Evolutionary conservation across 2,888 invertebrate species (phyloP), one percentile per base, ranked within the genome.

Genomic region (Notodonta dromedarius): DNA sequence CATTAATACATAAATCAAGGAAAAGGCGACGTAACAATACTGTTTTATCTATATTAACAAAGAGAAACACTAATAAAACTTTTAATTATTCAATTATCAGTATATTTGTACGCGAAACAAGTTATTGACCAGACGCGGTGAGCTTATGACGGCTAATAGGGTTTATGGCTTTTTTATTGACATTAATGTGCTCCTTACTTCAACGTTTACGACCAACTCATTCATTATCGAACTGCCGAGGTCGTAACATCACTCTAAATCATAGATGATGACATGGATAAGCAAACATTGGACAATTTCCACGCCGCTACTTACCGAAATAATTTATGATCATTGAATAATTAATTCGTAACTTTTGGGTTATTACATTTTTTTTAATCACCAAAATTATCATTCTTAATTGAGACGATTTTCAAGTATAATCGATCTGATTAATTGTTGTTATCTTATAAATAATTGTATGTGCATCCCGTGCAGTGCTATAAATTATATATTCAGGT

Each of bases 121-220:
- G 87, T 87, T 89, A 88, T 88, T 87, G 89, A 79, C 80, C 93
- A 93, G 93, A 90, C 91, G 93, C 82, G 90, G 90, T 89, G 89
- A 88, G 85, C 90, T 93, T 92, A 93, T 91, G 91, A 89, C 80
- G 83, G 84, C 88, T 91, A 93, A 93, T 93, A 92, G 91, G 88
- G 84, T 91, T 93, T 93, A 93, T 92, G 85, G 91, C 83, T 89
- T 91, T 92, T 93, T 93, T 93, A 93, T 93, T 93, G 93, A 92
- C 91, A 89, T 90, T 92, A 91, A 93, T 93, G 93, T 91, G 88
- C 92, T 88, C 87, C 87, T 88, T 86, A 90, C 86, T 90, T 87
- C 84, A 78, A 74, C 92, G 90, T 91, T 93, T 91, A 92, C 88
- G 88, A 90, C 84, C 89, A 80, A 68, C 91, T 91, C 92, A 87